Conservation (phyloP, 2,888 invertebrate species). For the Troilus luridus region DNA sequence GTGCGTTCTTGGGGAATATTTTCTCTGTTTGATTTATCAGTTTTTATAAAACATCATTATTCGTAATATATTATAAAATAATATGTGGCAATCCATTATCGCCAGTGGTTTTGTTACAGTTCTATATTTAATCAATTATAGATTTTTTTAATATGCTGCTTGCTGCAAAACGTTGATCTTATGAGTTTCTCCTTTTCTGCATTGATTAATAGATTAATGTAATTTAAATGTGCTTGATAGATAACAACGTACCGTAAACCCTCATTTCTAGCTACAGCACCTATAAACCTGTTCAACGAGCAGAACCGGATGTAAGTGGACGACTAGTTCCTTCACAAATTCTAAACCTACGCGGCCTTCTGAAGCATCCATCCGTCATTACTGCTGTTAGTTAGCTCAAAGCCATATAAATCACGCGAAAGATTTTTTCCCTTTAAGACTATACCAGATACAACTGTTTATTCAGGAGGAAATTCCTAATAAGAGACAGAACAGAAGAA, state of each 20-base stretch:
- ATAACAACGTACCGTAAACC: neutral
- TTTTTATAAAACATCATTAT: no score
- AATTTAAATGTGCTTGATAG: neutral
- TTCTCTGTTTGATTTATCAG: no score
- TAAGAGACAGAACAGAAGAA: no score
- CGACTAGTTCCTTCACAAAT: slow-evolving; percentile 31
- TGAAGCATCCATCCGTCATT: neutral
- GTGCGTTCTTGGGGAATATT: no score
- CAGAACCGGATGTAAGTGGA: neutral
- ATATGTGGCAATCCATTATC: no score
- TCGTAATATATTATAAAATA: no score
- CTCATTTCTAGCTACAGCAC: neutral
- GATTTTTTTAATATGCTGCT: no score
- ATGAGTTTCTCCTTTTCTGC: neutral
- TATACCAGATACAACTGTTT: no score
- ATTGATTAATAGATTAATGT: neutral
- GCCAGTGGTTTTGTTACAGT: no score
- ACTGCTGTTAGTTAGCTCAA: neutral
- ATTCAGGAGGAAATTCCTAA: no score
- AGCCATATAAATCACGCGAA: neutral
- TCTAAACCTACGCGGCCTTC: slow-evolving; percentile 42
- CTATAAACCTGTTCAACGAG: neutral
- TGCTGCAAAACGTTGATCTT: no score
- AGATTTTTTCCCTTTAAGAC: neutral
- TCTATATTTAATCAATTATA: no score